Evolutionary conservation across 2,888 invertebrate genomes (phyloP).

Genomic region (Lathronympha strigana): DNA sequence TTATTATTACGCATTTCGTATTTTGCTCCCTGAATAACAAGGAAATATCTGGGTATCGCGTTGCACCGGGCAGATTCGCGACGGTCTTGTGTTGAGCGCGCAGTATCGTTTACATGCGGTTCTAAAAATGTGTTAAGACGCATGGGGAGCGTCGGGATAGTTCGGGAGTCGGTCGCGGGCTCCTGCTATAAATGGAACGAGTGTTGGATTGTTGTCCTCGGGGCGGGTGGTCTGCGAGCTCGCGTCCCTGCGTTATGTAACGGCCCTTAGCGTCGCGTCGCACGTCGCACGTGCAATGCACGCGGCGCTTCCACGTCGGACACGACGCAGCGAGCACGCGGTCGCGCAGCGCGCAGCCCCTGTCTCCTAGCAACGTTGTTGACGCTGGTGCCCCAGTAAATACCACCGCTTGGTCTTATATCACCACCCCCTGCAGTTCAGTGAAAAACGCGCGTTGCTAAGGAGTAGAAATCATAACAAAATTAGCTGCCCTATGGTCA

Average conservation of each 20-base stretch:
- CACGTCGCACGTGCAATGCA: constrained; percentile 69
- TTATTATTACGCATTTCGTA: constrained; percentile 70
- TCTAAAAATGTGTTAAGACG: constrained; percentile 81
- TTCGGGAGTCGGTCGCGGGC: constrained; percentile 62
- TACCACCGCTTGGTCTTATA: constrained; percentile 77
- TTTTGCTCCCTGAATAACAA: constrained; percentile 54
- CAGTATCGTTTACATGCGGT: constrained; percentile 79
- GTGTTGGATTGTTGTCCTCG: constrained; percentile 66
- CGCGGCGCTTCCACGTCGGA: constrained; percentile 79
- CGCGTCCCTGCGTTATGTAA: constrained; percentile 73
- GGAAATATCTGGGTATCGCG: constrained; percentile 48
- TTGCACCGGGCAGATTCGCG: constrained; percentile 48
- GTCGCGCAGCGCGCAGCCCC: constrained; percentile 63
- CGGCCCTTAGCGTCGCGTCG: constrained; percentile 63
- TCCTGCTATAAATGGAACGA: constrained; percentile 81
- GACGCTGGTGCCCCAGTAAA: constrained; percentile 80
- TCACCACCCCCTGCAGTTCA: constrained; percentile 57
- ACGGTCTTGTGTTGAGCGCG: constrained; percentile 51
- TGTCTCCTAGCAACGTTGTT: constrained; percentile 84
- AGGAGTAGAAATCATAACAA: constrained; percentile 64
- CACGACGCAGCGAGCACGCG: constrained; percentile 65
- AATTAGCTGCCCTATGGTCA: constrained; percentile 43
- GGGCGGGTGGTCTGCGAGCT: constrained; percentile 50
- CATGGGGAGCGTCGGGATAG: constrained; percentile 70
- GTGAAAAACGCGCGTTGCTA: constrained; percentile 59